Evolutionary conservation across 2,797 vertebrate species (phyloP), one percentile per base, ranked within the genome.

Genomic region (Mormyrops boulengeri): DNA sequence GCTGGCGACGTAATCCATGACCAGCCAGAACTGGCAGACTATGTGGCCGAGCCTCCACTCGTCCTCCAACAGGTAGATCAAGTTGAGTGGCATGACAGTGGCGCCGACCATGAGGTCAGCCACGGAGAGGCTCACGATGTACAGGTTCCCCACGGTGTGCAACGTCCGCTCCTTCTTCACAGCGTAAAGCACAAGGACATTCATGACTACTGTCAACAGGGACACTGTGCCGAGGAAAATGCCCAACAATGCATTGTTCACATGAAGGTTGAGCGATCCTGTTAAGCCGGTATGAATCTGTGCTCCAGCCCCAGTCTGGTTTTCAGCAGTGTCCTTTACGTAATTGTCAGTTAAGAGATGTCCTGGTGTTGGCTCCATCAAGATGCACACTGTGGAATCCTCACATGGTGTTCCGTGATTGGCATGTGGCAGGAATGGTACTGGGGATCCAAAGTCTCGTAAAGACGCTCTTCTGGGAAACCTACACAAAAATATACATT

Each of bases 1-100:
- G 93, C 98, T 98, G 4, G 98, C 98, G 87, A 99, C 98, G 0
- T 99, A 99, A 91, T 99, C 98, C 98, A 98, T 98, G 12, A 98
- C 98, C 5, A 99, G 94, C 98, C 98, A 99, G 91, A 99, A 99
- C 87, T 97, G 96, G 90, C 98, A 99, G 49, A 97, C 93, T 0
- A 96, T 94, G 26, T 94, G 94, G 2, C 97, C 97, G 88, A 99
- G 94, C 66, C 93, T 95, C 98, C 97, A 98, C 87, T 52, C 87
- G 1, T 94, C 89, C 89, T 92, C 96, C 89, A 97, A 69, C 90
- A 99, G 92, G 92, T 99, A 98, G 85, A 97, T 93, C 91, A 99
- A 94, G 92, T 97, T 98, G 17, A 99, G 94, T 8, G 98, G 98
- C 98, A 99, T 99, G 49, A 99, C 98, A 0, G 96, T 96, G 2